phyloP scores from a whole-genome alignment of 2,797 vertebrate species.

The Smutsia gigantea region DNA sequence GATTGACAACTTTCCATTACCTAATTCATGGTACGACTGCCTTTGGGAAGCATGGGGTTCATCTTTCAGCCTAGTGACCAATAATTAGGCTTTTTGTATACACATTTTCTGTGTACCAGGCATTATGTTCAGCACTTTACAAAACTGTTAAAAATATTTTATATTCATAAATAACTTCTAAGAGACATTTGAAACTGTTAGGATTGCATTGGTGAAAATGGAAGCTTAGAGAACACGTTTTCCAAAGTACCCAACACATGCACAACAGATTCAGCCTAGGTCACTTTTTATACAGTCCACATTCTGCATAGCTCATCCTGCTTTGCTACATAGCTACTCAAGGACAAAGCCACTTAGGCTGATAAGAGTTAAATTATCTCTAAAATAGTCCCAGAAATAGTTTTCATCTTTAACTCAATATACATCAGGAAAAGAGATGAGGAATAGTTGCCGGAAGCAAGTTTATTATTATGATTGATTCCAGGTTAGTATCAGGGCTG shows the following conservation, averaged over 20 bases:
- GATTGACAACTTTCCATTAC: background rate
- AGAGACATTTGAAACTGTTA: background rate
- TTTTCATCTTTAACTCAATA: constrained; percentile 54
- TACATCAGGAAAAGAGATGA: background rate
- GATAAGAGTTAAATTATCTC: constrained; percentile 36
- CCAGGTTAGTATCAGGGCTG: background rate
- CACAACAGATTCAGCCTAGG: background rate
- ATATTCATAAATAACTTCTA: background rate
- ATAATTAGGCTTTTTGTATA: background rate
- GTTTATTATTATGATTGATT: constrained; percentile 33
- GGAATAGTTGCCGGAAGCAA: background rate
- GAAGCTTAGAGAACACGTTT: background rate
- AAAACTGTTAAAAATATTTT: background rate
- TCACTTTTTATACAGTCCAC: no score
- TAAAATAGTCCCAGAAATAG: constrained; percentile 55
- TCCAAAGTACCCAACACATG: background rate
- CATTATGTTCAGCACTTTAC: background rate
- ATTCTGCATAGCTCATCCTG: background rate
- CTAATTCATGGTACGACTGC: background rate
- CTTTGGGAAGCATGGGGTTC: background rate
- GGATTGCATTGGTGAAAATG: background rate
- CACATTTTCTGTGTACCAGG: background rate
- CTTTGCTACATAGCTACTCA: background rate
- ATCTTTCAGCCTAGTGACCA: background rate
- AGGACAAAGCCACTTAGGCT: constrained; percentile 44